Evolutionary conservation across 2,888 invertebrate species (phyloP), one percentile per base, ranked within the genome.

Genomic region (Oxytorus armatus): DNA sequence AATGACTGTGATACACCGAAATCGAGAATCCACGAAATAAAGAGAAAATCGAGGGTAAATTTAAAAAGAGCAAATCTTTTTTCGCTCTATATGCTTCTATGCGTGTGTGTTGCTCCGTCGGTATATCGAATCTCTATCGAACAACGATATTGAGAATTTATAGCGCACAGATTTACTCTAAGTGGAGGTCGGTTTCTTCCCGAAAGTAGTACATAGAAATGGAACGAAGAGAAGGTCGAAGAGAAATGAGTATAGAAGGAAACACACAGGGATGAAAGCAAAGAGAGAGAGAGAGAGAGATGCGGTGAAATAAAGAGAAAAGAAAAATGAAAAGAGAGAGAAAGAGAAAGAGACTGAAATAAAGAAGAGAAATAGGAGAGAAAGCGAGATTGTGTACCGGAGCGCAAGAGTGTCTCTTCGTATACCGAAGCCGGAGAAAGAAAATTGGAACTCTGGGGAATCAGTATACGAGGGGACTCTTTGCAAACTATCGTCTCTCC

Each of bases 391-490:
- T 39, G 65, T 65, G 21, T 14, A 47, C n/a, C 49, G n/a, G 29
- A 65, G n/a, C 10, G 68, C 47, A 59, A 36, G 75, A 51, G 66
- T 72, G 51, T 79, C 75, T 79, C 59, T 65, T 49, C 59, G 51
- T 44, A n/a, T n/a, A 18, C 44, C 36, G 61, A 33, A 10, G 16
- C 63, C 39, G 21, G 21, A 59, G 51, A 70, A 33, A 63, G 77
- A 80, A 76, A 76, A 80, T 80, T 80, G 79, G 76, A 80, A 76
- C 72, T 80, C 72, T 42, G 66, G 76, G 79, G 75, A 72, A 76
- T 76, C 79, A 61, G 76, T 75, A 49, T 66, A 65, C 65, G n/a
- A 33, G 73, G 42, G 65, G 72, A 59, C 61, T 72, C 76, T 80
- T 76, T 61, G 72, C 76, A 80, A 80, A 80, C 66, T 80, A 72